Percentiles rank a stretch among this genome's conserved stretches.
These are phyloP conservation scores for Yasuhikotakia modesta DNA, from an alignment of 2,797 vertebrate species.

Conservation along the genomic window DNA sequence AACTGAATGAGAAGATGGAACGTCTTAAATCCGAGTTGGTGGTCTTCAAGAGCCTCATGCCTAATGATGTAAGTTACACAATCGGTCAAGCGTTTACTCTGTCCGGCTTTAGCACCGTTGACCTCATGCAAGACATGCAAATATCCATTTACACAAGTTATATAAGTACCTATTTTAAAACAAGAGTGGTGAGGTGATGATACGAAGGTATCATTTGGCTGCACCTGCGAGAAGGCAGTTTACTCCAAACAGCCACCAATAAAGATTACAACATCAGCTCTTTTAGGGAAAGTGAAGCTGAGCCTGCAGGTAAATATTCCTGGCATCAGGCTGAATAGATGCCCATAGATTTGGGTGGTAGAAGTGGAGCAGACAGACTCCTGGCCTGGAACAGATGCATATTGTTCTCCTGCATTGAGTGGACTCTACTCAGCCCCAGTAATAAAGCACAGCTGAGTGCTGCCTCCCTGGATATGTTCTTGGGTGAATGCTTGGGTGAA, in stretches of 20 bases:
- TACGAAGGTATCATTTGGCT: conserved; percentile 19
- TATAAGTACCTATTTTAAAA: conserved; percentile 16
- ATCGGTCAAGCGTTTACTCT: neutral
- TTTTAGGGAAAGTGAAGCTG: conserved; percentile 35
- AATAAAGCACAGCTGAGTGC: conserved; percentile 61
- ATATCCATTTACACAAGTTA: conserved; percentile 17
- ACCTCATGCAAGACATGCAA: conserved; percentile 11
- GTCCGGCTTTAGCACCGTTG: neutral
- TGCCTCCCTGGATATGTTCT: conserved; percentile 36
- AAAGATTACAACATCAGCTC: conserved; percentile 17
- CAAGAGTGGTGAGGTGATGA: neutral
- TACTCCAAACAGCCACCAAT: conserved; percentile 8
- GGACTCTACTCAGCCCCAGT: conserved; percentile 53
- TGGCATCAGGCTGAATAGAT: conserved; percentile 2
- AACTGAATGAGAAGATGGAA: conserved; percentile 92
- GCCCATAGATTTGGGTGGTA: conserved; percentile 24
- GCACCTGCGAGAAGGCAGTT: neutral
- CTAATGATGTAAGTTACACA: conserved; percentile 84
- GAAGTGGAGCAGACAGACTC: conserved; percentile 56
- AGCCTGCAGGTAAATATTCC: conserved; percentile 24
- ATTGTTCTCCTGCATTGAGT: conserved; percentile 59
- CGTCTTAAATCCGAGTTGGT: conserved; percentile 93
- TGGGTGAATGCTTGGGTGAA: conserved; percentile 8
- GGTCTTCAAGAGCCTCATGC: conserved; percentile 98
- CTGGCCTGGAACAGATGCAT: conserved; percentile 55